Conservation (phyloP, 2,888 invertebrate genomes). For the Xanthia togata region DNA sequence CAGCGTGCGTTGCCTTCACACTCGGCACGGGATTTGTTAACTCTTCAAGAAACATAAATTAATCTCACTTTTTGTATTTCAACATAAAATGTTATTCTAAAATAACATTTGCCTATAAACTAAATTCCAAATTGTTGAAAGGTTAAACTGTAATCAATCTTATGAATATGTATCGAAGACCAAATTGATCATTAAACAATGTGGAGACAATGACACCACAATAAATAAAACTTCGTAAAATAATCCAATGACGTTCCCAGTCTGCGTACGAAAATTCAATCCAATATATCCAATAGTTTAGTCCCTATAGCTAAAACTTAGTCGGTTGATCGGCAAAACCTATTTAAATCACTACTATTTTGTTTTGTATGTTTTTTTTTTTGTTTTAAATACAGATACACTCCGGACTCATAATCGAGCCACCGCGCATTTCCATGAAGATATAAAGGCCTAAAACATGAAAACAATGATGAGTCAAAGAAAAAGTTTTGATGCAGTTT, state of each 20-base stretch:
- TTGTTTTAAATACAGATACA: too few relatives aligned
- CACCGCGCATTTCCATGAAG: too few relatives aligned
- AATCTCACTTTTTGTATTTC: background rate
- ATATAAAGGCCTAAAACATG: too few relatives aligned
- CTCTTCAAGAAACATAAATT: slow-evolving; percentile 16
- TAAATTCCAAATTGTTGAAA: slow-evolving; percentile 8
- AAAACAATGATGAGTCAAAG: background rate
- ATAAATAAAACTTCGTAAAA: background rate
- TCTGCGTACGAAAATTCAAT: background rate
- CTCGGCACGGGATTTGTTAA: slow-evolving; percentile 20
- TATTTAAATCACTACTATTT: background rate
- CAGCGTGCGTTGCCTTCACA: slow-evolving; percentile 37
- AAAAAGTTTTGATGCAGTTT: background rate
- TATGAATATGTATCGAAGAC: slow-evolving; percentile 36
- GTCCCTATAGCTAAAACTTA: too few relatives aligned
- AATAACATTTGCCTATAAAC: background rate
- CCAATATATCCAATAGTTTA: too few relatives aligned
- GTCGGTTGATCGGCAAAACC: background rate
- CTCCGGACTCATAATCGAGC: too few relatives aligned
- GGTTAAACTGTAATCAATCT: slow-evolving; percentile 24
- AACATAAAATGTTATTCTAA: slow-evolving; percentile 11
- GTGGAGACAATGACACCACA: background rate
- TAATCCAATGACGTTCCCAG: background rate
- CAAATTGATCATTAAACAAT: background rate
- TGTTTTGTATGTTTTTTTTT: too few relatives aligned